These are phyloP conservation scores for Ceraclea dissimilis DNA, from an alignment of 2,888 invertebrate species.

Conservation along the genomic window DNA sequence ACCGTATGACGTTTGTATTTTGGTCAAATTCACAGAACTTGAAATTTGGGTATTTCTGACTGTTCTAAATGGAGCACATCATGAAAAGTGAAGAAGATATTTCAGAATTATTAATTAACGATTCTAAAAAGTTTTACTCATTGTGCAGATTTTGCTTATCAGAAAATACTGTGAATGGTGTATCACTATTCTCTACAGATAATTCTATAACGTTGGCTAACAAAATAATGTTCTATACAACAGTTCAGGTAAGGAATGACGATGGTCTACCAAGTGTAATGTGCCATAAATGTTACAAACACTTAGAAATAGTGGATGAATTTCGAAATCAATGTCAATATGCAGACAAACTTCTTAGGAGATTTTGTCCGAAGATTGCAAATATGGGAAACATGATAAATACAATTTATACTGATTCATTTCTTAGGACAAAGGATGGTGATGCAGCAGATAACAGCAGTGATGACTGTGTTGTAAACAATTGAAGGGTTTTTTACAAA, in stretches of 20 bases:
- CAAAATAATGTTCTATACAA: background rate
- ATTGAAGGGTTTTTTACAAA: no score
- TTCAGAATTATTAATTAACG: background rate
- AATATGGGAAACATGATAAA: no score
- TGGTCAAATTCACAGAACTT: no score
- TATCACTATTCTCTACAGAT: background rate
- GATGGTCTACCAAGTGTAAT: conserved; percentile 8
- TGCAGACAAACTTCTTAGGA: conserved; percentile 3
- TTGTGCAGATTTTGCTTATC: conserved; percentile 10
- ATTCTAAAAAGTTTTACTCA: conserved; percentile 1
- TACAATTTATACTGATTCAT: no score
- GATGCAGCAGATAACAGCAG: no score
- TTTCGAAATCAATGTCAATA: conserved; percentile 8
- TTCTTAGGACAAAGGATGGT: no score
- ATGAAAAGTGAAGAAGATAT: conserved; percentile 3
- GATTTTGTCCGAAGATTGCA: background rate
- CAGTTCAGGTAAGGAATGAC: background rate
- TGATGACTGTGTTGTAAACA: no score
- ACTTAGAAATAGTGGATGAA: conserved; percentile 2
- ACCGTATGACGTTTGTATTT: no score
- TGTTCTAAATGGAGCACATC: no score
- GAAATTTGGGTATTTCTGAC: no score
- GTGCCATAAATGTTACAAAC: conserved; percentile 4
- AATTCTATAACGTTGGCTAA: background rate
- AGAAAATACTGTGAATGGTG: background rate